These are phyloP conservation scores for Propsilocerus akamusi DNA, from an alignment of 1,140 invertebrate genomes.

Conservation along the genomic window DNA sequence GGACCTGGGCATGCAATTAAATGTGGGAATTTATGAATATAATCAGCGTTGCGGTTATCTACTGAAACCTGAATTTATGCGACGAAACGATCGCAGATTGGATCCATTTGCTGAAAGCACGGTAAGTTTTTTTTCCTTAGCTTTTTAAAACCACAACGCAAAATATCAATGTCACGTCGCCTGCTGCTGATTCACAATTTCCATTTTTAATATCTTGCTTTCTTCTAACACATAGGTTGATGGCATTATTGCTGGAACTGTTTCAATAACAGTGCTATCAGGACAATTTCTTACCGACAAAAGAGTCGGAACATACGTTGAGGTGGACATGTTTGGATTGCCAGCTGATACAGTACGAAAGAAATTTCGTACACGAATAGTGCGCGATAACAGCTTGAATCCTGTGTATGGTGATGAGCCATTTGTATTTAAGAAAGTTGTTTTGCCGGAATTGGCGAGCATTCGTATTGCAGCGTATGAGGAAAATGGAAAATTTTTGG, in stretches of 20 bases:
- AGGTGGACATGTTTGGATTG: constrained; percentile 98
- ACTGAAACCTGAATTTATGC: constrained; percentile 97
- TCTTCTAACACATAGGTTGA: constrained; percentile 30
- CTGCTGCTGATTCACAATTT: background rate
- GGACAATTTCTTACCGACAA: constrained; percentile 94
- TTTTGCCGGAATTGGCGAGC: constrained; percentile 90
- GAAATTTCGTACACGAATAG: constrained; percentile 85
- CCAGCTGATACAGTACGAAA: constrained; percentile 96
- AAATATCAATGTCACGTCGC: too few relatives aligned
- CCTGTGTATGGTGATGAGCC: constrained; percentile 91
- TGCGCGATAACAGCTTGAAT: constrained; percentile 92
- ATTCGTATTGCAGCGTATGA: constrained; percentile 93
- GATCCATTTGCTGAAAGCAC: constrained; percentile 98
- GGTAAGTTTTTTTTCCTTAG: constrained; percentile 28
- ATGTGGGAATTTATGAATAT: constrained; percentile 97
- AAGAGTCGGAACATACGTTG: constrained; percentile 90
- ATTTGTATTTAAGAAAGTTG: constrained; percentile 97
- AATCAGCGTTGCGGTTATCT: constrained; percentile 91
- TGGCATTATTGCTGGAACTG: constrained; percentile 95
- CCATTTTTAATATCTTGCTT: background rate
- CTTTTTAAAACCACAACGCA: background rate
- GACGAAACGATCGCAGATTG: constrained; percentile 77
- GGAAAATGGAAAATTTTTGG: constrained; percentile 84
- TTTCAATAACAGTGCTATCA: constrained; percentile 74
- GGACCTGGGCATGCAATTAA: constrained; percentile 95